phyloP scores from a whole-genome alignment of 2,113 vertebrate species.

The Aegithalos caudatus region DNA sequence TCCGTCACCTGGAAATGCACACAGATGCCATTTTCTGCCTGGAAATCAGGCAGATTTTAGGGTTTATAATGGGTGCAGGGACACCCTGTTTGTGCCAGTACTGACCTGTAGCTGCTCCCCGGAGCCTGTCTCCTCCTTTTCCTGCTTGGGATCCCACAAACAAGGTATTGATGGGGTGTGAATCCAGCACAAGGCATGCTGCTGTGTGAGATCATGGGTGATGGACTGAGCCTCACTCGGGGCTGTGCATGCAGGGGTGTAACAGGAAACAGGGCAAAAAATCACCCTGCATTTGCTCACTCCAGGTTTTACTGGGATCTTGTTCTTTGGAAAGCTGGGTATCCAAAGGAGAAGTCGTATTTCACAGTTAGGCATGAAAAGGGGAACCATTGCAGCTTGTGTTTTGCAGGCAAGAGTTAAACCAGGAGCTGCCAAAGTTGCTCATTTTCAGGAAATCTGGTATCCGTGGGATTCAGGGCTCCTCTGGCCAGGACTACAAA shows the following conservation, averaged over 20 bases:
- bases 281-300: background rate
- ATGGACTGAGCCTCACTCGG: background rate
- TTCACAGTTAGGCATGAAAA: background rate
- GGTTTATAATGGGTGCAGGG: background rate
- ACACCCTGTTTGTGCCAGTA: background rate
- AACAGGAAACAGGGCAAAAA: background rate
- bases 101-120: background rate
- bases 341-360: background rate
- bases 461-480: background rate
- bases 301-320: background rate
- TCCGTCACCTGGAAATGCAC: slow-evolving; percentile 32
- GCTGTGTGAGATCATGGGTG: background rate
- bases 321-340: background rate
- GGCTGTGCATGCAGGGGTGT: background rate
- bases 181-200: background rate
- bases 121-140: background rate
- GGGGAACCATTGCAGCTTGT: background rate
- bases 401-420: background rate
- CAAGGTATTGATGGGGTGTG: accelerated
- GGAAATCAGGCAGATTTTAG: background rate
- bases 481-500: background rate
- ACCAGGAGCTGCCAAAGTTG: background rate
- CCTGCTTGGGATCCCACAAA: background rate
- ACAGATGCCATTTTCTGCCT: slow-evolving; percentile 50
- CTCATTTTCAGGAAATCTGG: background rate